Evolutionary conservation across 2,888 invertebrate genomes (phyloP), one percentile per base, ranked within the genome.

Genomic region (Lomographa bimaculata): DNA sequence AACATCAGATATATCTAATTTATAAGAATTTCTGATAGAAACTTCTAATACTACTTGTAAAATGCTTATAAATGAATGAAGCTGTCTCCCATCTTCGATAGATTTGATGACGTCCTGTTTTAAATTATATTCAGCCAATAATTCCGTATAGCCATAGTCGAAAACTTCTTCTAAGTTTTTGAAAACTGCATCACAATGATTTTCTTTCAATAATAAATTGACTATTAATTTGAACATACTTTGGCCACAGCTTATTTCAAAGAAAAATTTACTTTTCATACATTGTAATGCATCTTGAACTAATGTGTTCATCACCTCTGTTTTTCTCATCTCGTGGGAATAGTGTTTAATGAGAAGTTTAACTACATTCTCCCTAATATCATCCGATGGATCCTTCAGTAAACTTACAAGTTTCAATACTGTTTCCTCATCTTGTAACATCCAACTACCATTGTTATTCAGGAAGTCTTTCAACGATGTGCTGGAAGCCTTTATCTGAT

Each of bases 171-270:
- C 69, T 4, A 79, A 57, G 38, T 25, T 71, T 49, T 55, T 64
- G 40, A 76, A 82, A 14, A 46, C 61, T 11, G 58, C 50, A 18
- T 59, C 60, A 24, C 45, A 37, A 8, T 47, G 48, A 27, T 63
- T 53, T 38, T 71, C 57, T 46, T 64, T 67, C 5, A 76, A 19
- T 8, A 77, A 46, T 46, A 89, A 54, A 51, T 75, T 77, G 17
- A 81, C 75, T 12, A 92, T 64, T 46, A 93, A 72, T 63, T 85
- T 89, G 44, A 91, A 78, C 48, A 92, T 75, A 18, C 82, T 80
- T 27, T 91, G 90, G 5, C 93, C 92, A 68, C 92, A 92, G 54
- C 90, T 90, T 16, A 90, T 90, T 63, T 92, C 89, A 66, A 91
- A 92, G 53, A 92, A 91, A 60, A 91, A 91, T 46, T 91, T 90